phyloP scores from a whole-genome alignment of 2,888 invertebrate species.

The Drosophila niveifrons region DNA sequence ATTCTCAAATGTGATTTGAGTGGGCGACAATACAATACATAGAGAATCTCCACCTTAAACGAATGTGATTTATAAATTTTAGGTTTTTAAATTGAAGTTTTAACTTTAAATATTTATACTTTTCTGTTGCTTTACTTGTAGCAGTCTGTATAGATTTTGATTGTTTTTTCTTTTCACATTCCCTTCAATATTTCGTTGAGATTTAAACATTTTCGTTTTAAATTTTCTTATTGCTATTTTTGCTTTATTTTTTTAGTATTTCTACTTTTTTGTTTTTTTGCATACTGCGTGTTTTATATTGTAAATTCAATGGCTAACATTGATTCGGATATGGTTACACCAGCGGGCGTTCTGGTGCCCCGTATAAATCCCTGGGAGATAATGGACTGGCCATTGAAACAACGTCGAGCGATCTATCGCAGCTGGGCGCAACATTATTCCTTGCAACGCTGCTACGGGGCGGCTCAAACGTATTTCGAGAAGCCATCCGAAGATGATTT shows the following conservation, averaged over 20 bases:
- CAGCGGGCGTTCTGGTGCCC: conserved; percentile 1
- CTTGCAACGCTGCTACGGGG: conserved; percentile 35
- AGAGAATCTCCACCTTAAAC: background rate
- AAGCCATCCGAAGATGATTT: conserved; percentile 40
- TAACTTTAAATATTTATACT: too few species aligned
- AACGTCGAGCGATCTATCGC: conserved; percentile 53
- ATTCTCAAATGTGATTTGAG: conserved; percentile 2
- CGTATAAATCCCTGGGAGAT: conserved; percentile 49
- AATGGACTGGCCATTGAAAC: conserved; percentile 41
- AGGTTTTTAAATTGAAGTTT: background rate
- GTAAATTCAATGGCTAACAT: conserved; percentile 18
- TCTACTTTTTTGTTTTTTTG: conserved; percentile 6
- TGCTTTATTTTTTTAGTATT: conserved; percentile 17
- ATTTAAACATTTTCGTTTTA: conserved; percentile 37
- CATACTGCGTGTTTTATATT: conserved; percentile 27
- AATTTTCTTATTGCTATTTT: conserved; percentile 5
- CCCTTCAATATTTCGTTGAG: background rate
- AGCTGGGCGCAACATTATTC: conserved; percentile 67
- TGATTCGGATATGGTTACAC: background rate
- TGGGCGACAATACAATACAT: conserved; percentile 1
- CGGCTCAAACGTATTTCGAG: conserved; percentile 62
- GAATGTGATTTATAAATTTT: background rate
- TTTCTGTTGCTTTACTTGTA: background rate
- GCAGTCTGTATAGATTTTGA: conserved; percentile 2
- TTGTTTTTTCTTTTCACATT: conserved; percentile 6